Conservation (phyloP, 2,888 invertebrate genomes). For the Agrochola lychnidis region DNA sequence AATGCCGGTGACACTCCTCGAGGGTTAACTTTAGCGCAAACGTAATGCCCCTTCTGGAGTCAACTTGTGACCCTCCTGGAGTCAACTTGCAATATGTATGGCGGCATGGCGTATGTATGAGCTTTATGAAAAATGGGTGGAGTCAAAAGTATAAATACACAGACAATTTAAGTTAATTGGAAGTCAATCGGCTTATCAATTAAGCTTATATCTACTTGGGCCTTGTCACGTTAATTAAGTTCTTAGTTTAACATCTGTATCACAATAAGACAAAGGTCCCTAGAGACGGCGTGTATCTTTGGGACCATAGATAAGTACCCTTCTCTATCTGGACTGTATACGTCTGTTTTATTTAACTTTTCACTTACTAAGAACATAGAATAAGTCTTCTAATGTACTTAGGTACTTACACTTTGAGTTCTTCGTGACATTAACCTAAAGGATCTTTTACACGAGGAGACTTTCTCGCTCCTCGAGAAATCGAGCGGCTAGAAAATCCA, state of each 20-base stretch:
- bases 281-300: conserved; percentile 3
- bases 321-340: conserved; percentile 12
- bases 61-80: too few relatives aligned
- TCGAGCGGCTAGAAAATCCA: background rate
- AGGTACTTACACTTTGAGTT: conserved; percentile 15
- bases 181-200: background rate
- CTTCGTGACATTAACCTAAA: conserved; percentile 3
- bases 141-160: too few relatives aligned
- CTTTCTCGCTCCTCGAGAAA: background rate
- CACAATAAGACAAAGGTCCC: conserved; percentile 6
- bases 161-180: background rate
- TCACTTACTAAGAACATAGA: conserved; percentile 28
- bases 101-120: too few relatives aligned
- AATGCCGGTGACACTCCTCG: too few relatives aligned
- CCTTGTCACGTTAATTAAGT: conserved; percentile 9
- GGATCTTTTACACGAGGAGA: background rate
- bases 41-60: too few relatives aligned
- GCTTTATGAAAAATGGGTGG: too few relatives aligned
- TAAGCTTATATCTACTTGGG: background rate
- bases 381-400: conserved; percentile 18
- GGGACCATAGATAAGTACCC: background rate
- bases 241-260: conserved; percentile 13
- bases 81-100: too few relatives aligned
- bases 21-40: too few relatives aligned
- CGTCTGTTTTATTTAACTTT: conserved; percentile 40